Percentiles rank a stretch among this genome's conserved stretches.
Evolutionary conservation across 2,888 invertebrate species (phyloP).

Genomic region (Folsomia candida): DNA sequence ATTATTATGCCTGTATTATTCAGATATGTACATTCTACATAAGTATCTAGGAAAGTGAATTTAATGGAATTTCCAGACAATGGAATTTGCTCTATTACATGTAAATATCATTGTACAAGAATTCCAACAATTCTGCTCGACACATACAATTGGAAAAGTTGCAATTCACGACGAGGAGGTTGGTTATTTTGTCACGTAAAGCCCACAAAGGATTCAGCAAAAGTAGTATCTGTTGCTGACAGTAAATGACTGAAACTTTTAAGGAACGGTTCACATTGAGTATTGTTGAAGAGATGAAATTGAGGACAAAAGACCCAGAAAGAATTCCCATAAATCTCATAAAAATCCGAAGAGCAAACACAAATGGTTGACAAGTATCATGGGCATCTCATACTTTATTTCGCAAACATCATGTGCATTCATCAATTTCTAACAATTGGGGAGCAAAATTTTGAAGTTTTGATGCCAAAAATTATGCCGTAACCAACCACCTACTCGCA

Average conservation of each 20-base stretch:
- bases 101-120: background rate
- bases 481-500: no score
- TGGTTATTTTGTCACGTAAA: background rate
- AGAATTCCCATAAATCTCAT: constrained; percentile 43
- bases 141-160: background rate
- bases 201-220: background rate
- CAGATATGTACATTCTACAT: no score
- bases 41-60: background rate
- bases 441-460: background rate
- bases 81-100: background rate
- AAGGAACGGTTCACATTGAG: background rate
- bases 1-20: no score
- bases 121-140: background rate
- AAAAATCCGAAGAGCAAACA: constrained; percentile 30
- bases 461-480: no score
- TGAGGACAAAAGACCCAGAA: constrained; percentile 8
- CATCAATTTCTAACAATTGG: background rate
- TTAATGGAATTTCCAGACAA: background rate
- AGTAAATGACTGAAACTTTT: background rate
- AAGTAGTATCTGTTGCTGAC: background rate
- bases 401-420: background rate
- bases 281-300: background rate
- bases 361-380: background rate
- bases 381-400: background rate
- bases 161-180: background rate